Base-by-base conservation (phyloP, 2,888 invertebrate species). In the Melanargia galathea region DNA sequence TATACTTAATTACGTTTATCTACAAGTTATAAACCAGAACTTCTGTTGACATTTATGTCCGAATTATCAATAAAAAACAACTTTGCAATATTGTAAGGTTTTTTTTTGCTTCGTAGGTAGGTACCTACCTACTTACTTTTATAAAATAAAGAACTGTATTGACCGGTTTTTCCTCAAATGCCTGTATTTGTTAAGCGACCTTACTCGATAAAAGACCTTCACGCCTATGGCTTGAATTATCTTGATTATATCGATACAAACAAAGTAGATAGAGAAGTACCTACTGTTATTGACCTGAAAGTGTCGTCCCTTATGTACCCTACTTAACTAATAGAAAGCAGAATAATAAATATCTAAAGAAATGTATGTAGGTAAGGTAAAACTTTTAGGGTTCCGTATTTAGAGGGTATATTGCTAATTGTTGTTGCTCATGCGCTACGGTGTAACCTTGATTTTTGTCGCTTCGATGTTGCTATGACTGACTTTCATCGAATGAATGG, bases 131-230 rank as follows among this genome's bases (percentile, higher is more conserved):
- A 13, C 24, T 48, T 7, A 24, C n/a, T 13, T 51, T 18, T 30
- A 30, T 18, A 10, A 30, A 18, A 51, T 49, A 51, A 58, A 46
- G 30, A 33, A 51, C 11, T 30, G 51, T 38, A 38, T 38, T 38
- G 38, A 54, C 33, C 38, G 24, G 35, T 54, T 54, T 54, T 54
- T 40, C 54, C 38, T 51, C 30, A 51, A 51, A 51, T 33, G 16
- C 18, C 13, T 18, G 51, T 51, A 30, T 33, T 51, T 43, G 43
- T 38, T 54, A 22, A 40, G 52, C 35, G 22, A 38, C 38, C 35
- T 40, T 54, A 38, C 54, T 38, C 38, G n/a, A 38, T 52, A 13
- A 51, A 49, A 16, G 22, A 40, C 54, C 54, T 54, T 54, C 54
- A 54, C 54, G 54, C 38, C 54, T 54, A 54, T 20, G 38, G 54